Percentiles rank a stretch among this genome's conserved stretches.
phyloP scores from a whole-genome alignment of 2,113 vertebrate species.

The Choloepus hoffmanni region DNA sequence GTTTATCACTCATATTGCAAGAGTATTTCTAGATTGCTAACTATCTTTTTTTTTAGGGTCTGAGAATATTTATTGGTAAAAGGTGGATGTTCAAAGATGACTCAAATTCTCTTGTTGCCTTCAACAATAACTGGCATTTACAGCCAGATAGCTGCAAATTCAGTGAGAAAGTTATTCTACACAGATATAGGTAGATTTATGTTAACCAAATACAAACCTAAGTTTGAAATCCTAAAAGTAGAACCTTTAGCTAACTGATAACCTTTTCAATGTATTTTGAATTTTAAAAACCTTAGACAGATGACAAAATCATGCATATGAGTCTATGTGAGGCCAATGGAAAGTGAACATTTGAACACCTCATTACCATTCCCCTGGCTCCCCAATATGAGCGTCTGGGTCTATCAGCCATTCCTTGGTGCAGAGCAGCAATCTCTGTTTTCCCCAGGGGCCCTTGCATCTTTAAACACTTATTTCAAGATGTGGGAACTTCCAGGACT shows the following conservation, averaged over 20 bases:
- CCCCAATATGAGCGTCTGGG: not conserved
- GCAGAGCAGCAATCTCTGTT: not conserved
- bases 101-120: not conserved
- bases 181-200: not conserved
- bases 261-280: not conserved
- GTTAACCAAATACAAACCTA: not conserved
- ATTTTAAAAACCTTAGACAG: not conserved
- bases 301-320: not conserved
- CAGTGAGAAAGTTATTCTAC: not conserved
- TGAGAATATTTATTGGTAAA: not conserved
- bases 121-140: not conserved
- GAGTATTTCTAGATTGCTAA: not conserved
- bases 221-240: conserved; percentile 51
- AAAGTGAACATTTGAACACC: not conserved
- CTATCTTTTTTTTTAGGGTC: not conserved
- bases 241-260: not conserved
- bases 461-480: not conserved
- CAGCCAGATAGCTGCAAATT: not conserved
- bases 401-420: not conserved
- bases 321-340: not conserved
- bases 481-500: conserved; percentile 86
- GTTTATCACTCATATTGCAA: not conserved
- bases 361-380: not conserved
- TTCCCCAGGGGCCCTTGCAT: no score
- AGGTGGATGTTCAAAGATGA: conserved; percentile 7